Evolutionary conservation across 2,888 invertebrate genomes (phyloP).

Genomic region (Lacanobia wlatinum): DNA sequence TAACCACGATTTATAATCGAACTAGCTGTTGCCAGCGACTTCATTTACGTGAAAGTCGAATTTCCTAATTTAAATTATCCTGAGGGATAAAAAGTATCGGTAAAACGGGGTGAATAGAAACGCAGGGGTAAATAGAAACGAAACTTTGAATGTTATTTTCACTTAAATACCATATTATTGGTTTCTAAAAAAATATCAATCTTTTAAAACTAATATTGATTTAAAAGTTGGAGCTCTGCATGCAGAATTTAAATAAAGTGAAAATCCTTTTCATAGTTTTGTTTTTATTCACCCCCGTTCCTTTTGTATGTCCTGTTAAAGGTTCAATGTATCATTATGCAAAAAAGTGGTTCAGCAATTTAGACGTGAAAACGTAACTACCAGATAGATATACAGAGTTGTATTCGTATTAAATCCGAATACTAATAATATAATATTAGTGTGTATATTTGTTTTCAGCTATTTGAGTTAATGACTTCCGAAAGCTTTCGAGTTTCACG

Average conservation of each 20-base stretch:
- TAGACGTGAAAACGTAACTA: neutral
- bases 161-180: no score
- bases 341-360: neutral
- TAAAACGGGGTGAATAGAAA: no score
- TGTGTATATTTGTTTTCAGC: constrained; percentile 54
- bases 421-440: neutral
- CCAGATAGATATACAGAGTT: neutral
- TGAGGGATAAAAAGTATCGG: no score
- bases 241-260: no score
- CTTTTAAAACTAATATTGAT: no score
- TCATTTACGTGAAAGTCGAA: neutral
- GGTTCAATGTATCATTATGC: neutral
- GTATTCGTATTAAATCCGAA: neutral
- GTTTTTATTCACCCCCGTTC: no score
- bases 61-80: no score
- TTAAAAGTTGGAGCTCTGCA: no score
- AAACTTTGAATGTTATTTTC: no score
- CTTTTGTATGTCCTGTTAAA: neutral
- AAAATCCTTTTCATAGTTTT: no score
- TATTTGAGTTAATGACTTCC: constrained; percentile 57
- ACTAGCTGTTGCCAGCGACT: neutral
- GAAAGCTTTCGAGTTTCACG: constrained; percentile 49
- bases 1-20: constrained; percentile 55
- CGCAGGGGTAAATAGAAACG: no score
- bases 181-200: neutral